Base-by-base conservation (phyloP, 2,888 invertebrate species). In the Drosophila borborema region DNA sequence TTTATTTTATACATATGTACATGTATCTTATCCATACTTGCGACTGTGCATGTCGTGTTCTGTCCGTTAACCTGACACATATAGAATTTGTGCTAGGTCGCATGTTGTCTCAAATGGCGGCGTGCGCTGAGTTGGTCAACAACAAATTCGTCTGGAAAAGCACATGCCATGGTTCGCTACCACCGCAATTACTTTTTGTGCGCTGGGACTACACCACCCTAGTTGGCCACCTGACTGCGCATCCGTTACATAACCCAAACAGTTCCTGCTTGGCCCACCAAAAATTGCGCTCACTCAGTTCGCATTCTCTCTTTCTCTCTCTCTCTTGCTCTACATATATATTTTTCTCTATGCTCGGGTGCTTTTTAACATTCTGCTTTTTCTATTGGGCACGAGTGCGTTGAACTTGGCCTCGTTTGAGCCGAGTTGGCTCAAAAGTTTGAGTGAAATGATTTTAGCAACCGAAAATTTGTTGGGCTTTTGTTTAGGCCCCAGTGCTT, bases 181-280 rank as follows among this genome's bases (percentile, higher is more conserved):
- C 76, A 86, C 89, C 90, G 79, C 90, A 74, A 85, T 89, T 84
- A 83, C 84, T 64, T 74, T 64, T 74, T 64, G 60, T 58, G 59
- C 71, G 36, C 45, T 46, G 23, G 12, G 43, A 77, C 74, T 64
- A 12, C 56, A 45, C 51, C 62, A 66, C 38, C 61, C 63, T 28
- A 45, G 58, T 53, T 40, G 31, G 69, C 66, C 59, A 59, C 72
- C 62, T 54, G 23, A 51, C 78, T 65, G 78, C 85, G 87, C 84
- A 72, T 73, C 67, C 64, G 89, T 85, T 85, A 85, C 65, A 77
- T 88, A 85, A 85, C 71, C 72, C 43, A 67, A 53, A 54, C 53
- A 48, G 61, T 77, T 67, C 64, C 64, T 60, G 49, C 43, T 23
- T 65, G 64, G 60, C 61, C 74, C 63, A 59, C 53, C 51, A 34